A percentile compares a stretch with the other conserved stretches of the same genome.
phyloP scores from a whole-genome alignment of 2,888 invertebrate genomes.

The Agonopterix subpropinquella region DNA sequence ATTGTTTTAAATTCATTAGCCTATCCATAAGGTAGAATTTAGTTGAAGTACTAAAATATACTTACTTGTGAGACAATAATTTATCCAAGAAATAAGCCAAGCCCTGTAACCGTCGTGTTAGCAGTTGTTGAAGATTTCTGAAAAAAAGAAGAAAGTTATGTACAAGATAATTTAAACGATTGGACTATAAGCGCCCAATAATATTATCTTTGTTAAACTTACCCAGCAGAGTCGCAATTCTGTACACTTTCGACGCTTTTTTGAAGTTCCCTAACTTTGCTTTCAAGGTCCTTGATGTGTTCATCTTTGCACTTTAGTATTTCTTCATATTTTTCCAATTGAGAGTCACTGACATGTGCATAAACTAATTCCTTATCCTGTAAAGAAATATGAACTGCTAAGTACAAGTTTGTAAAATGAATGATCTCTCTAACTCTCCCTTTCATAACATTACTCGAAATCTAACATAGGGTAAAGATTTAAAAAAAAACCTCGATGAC shows the following conservation, averaged over 20 bases:
- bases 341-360: conserved; percentile 59
- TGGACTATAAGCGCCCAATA: no score
- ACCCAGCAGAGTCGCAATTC: conserved; percentile 48
- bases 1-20: no score
- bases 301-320: conserved; percentile 72
- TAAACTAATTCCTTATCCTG: conserved; percentile 60
- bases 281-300: conserved; percentile 71
- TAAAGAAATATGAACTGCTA: no score
- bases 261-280: conserved; percentile 54
- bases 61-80: conserved; percentile 76
- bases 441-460: no score
- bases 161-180: no score
- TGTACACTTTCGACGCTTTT: conserved; percentile 45
- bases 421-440: no score
- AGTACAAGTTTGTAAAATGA: no score
- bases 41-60: conserved; percentile 17
- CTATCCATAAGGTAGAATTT: no score
- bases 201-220: conserved; percentile 10
- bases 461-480: no score
- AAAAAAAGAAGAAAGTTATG: conserved; percentile 18
- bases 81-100: conserved; percentile 80
- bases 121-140: conserved; percentile 66
- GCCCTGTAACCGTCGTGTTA: conserved; percentile 79
- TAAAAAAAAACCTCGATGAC: no score
- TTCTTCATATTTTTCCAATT: conserved; percentile 63